Percentiles rank a stretch among this genome's conserved stretches.
Evolutionary conservation across 2,113 vertebrate species (phyloP).

Genomic region (Vidua chalybeata): DNA sequence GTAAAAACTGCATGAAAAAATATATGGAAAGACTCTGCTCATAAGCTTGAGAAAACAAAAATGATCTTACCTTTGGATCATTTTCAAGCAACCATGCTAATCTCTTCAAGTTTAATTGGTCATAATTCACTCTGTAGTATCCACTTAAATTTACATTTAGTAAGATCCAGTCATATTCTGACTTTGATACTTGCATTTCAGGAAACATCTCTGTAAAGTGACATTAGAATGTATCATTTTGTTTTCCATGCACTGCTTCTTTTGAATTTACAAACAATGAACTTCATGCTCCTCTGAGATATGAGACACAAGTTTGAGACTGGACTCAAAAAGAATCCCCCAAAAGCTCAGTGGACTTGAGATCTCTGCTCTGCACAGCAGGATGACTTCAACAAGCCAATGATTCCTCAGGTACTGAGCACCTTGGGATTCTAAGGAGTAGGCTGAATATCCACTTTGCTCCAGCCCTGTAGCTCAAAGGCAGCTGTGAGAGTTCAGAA

Average conservation of each 20-base stretch:
- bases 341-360: not conserved
- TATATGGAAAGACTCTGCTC: not conserved
- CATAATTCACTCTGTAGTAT: slow-evolving; percentile 81
- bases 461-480: not conserved
- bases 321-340: not conserved
- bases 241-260: not conserved
- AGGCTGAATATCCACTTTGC: not conserved
- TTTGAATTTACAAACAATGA: not conserved
- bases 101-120: slow-evolving; percentile 72
- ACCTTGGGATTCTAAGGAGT: not conserved
- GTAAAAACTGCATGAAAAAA: not conserved
- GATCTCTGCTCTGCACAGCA: not conserved
- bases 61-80: slow-evolving; percentile 73
- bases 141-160: slow-evolving; percentile 78
- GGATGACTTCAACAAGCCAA: not conserved
- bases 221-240: not conserved
- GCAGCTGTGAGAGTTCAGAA: not conserved
- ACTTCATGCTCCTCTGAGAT: not conserved
- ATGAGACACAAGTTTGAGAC: not conserved
- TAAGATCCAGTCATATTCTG: slow-evolving; percentile 77
- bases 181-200: slow-evolving; percentile 72
- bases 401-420: not conserved
- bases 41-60: not conserved
- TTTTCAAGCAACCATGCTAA: slow-evolving; percentile 70
- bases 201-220: slow-evolving; percentile 72